Evolutionary conservation across 2,797 vertebrate species (phyloP).

Genomic region (Tokudaia muenninki): DNA sequence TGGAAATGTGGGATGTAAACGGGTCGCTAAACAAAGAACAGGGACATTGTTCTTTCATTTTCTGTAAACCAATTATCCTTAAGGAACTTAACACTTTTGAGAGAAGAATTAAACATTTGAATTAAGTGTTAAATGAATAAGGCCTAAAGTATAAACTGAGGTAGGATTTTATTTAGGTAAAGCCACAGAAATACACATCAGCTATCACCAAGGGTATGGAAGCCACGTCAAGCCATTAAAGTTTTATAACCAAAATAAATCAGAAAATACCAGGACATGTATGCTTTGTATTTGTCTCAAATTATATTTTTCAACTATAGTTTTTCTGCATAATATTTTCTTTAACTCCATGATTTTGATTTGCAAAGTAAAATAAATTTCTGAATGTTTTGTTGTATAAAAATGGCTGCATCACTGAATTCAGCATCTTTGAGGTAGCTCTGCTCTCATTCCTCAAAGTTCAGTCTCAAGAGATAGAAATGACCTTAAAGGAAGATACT

Average conservation of each 20-base stretch:
- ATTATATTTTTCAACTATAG: background rate
- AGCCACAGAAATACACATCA: background rate
- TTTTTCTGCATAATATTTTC: constrained; percentile 7
- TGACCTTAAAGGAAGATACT: background rate
- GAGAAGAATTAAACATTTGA: background rate
- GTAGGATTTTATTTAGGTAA: background rate
- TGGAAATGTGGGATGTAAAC: background rate
- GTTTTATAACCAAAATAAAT: background rate
- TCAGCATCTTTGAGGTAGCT: background rate
- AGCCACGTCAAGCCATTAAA: background rate
- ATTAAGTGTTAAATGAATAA: background rate
- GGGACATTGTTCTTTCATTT: background rate
- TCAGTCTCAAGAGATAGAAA: constrained; percentile 25
- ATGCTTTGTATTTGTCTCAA: constrained; percentile 17
- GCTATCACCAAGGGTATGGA: background rate
- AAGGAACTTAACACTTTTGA: background rate
- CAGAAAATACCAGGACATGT: background rate
- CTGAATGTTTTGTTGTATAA: background rate
- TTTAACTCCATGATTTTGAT: background rate
- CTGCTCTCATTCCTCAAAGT: background rate
- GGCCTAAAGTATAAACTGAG: background rate
- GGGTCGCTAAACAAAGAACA: background rate
- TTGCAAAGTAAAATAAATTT: constrained; percentile 11
- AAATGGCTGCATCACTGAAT: constrained; percentile 1
- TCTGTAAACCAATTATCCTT: constrained; percentile 22